Base-by-base conservation (phyloP, 2,113 vertebrate genomes). In the Shinisaurus crocodilurus region DNA sequence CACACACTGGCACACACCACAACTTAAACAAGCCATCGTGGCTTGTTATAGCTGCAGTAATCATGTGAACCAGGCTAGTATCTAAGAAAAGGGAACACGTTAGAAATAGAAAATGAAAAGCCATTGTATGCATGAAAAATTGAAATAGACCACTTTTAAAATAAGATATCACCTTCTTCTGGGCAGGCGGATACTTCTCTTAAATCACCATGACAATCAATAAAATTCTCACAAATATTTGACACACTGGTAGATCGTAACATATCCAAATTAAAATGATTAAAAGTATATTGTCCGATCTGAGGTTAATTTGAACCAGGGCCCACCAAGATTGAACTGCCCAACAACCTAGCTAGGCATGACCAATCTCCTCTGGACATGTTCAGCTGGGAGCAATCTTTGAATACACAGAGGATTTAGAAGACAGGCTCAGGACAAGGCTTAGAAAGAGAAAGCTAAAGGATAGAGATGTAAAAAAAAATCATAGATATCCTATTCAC, bases 21-120 rank as follows among this genome's bases (percentile, higher is more conserved):
- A 10, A 10, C 50, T 54, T 54, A 6, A 54, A 54, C 50, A 54
- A 54, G 50, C 50, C 50, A 54, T 7, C 12, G 50, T 54, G 10
- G 50, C 50, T 54, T 12, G 10, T 54, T 54, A 9, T 9, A 10
- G 50, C 50, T 54, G 50, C 9, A 10, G 10, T 54, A 10, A 54
- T 54, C 50, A 10, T 54, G 10, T 54, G 50, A 54, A 54, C 50
- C 50, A 10, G 50, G 12, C 6, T 10, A 88, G 8, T 79, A 86
- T 48, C 29, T 82, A 37, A 72, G 81, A 75, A 50, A 65, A 86
- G 12, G 54, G 15, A 18, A 29, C 9, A 16, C 27, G 67, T 32
- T 34, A 72, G 25, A 74, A 87, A 84, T 81, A 74, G 7, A 82
- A 84, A 82, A 29, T 79, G 74, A 79, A 88, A 79, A 45, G 16